phyloP scores from a whole-genome alignment of 2,113 vertebrate genomes.

The Ophiodon elongatus region DNA sequence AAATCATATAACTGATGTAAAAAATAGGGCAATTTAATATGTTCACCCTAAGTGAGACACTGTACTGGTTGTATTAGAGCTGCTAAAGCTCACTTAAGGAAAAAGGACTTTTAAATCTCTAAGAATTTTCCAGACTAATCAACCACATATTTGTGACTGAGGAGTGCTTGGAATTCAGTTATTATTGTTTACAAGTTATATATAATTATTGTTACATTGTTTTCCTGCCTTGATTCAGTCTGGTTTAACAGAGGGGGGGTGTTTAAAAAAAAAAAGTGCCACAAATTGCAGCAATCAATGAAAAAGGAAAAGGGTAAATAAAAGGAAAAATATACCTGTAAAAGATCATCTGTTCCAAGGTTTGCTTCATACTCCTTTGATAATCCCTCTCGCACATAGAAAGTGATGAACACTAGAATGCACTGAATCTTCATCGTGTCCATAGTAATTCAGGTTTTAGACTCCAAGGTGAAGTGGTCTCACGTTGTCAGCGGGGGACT shows the following conservation, averaged over 20 bases:
- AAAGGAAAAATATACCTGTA: slow-evolving; percentile 67
- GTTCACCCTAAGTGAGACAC: neutral
- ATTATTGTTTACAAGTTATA: neutral
- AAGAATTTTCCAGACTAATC: neutral
- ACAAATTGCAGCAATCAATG: neutral
- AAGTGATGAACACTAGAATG: slow-evolving; percentile 63
- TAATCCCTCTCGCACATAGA: slow-evolving; percentile 64
- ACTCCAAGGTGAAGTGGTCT: slow-evolving; percentile 19
- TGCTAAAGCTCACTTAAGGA: neutral
- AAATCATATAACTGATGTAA: neutral
- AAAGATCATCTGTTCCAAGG: slow-evolving; percentile 33
- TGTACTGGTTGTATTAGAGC: neutral
- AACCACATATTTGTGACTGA: neutral
- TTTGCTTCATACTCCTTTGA: slow-evolving; percentile 52
- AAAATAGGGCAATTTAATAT: neutral
- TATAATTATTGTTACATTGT: neutral
- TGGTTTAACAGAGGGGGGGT: neutral
- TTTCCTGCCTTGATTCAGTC: neutral
- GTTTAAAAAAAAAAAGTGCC: neutral
- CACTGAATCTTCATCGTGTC: slow-evolving; percentile 57
- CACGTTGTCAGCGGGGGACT: slow-evolving; percentile 32
- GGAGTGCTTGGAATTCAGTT: neutral
- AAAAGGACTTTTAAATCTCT: neutral
- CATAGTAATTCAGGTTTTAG: slow-evolving; percentile 8
- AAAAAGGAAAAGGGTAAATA: neutral